Percentiles rank a stretch among this genome's conserved stretches.
Evolutionary conservation across 1,140 invertebrate genomes (phyloP).

Genomic region (Druon quercuslanigerum): DNA sequence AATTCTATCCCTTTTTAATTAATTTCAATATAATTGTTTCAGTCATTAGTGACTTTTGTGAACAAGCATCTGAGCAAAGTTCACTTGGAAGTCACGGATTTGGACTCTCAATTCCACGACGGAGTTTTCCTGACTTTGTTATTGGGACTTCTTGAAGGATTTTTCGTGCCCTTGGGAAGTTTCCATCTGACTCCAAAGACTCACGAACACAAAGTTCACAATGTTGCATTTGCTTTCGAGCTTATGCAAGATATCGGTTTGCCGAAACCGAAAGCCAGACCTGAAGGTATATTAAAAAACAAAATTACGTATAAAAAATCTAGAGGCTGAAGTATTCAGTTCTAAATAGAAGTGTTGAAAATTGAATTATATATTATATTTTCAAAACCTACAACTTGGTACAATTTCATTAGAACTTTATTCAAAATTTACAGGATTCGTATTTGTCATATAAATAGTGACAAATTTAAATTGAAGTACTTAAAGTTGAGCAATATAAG

Average conservation of each 20-base stretch:
- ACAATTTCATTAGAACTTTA: too few relatives aligned
- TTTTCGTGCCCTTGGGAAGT: conserved; percentile 97
- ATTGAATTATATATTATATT: too few relatives aligned
- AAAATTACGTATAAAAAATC: not conserved
- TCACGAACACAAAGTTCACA: conserved; percentile 95
- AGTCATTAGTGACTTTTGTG: conserved; percentile 96
- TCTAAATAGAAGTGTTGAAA: too few relatives aligned
- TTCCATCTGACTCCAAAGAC: conserved; percentile 95
- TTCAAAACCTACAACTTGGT: too few relatives aligned
- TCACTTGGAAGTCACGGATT: conserved; percentile 94
- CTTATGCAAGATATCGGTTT: conserved; percentile 98
- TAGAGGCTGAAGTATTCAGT: too few relatives aligned
- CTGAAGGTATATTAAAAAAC: conserved; percentile 85
- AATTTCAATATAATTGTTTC: conserved; percentile 64
- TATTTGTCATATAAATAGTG: too few relatives aligned
- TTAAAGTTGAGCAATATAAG: too few relatives aligned
- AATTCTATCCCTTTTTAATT: conserved; percentile 33
- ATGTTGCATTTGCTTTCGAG: conserved; percentile 97
- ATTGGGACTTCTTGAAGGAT: conserved; percentile 97
- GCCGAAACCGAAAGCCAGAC: conserved; percentile 95
- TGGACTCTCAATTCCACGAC: conserved; percentile 97
- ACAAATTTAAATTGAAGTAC: too few relatives aligned
- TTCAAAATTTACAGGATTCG: too few relatives aligned
- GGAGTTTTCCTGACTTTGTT: conserved; percentile 96
- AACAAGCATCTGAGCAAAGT: conserved; percentile 98